phyloP scores from a whole-genome alignment of 37 sponge, comb jelly and placozoan genomes.

The Crambe crambe region DNA sequence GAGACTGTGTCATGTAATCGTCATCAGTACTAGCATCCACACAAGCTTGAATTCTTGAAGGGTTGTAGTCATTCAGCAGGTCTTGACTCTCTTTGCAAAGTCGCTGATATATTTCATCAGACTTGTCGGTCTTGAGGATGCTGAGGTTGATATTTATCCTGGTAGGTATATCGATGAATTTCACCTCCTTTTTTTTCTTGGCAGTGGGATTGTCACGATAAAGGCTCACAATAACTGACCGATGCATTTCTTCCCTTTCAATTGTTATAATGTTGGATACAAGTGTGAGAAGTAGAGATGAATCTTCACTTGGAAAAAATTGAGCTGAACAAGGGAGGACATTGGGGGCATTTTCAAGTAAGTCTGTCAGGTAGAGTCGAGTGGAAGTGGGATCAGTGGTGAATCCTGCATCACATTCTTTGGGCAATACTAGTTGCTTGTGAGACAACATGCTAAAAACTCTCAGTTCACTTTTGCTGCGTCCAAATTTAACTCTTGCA shows the following conservation, averaged over 20 bases:
- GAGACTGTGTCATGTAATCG: constrained; percentile 19
- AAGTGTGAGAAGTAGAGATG: neutral
- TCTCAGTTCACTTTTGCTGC: neutral
- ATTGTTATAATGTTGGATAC: neutral
- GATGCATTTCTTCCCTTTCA: neutral
- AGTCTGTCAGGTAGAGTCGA: constrained; percentile 9
- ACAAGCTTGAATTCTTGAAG: constrained; percentile 13
- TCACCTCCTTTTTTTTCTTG: neutral
- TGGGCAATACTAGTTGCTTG: neutral
- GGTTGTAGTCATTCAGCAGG: constrained; percentile 12
- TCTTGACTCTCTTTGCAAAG: neutral
- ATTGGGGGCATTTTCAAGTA: neutral
- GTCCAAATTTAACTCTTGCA: neutral
- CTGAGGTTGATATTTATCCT: neutral
- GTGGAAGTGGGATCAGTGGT: constrained; percentile 4
- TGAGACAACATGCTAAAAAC: neutral
- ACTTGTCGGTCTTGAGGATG: neutral
- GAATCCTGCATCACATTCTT: constrained; percentile 1
- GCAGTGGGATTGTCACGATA: neutral
- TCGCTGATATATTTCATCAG: neutral
- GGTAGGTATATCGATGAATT: constrained; percentile 10
- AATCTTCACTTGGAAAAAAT: neutral
- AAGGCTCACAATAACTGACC: constrained; percentile 6
- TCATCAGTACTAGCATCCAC: constrained; percentile 20
- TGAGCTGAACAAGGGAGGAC: constrained; percentile 4